Evolutionary conservation across 35 echinoderm and acorn worm species (phyloP).

Genomic region (Apostichopus japonicus): DNA sequence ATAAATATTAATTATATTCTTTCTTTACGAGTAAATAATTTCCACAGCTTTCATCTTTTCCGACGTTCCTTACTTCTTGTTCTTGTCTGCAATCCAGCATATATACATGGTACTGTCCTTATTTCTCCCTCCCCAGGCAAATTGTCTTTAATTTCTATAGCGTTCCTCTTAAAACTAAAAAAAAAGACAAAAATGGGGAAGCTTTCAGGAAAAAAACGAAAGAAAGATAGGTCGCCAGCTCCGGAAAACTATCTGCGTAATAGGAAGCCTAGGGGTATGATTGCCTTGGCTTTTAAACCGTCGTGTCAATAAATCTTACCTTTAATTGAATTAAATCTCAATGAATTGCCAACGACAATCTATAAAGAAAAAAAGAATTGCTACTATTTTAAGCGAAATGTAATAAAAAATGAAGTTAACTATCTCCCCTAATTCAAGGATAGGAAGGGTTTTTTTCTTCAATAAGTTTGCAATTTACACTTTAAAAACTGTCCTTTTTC

Average conservation of each 20-base stretch:
- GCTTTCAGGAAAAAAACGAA: neutral
- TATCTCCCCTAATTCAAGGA: neutral
- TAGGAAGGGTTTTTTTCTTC: too few relatives aligned
- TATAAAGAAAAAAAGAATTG: neutral
- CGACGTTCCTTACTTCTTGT: neutral
- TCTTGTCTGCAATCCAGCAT: neutral
- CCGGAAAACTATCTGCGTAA: constrained; percentile 4
- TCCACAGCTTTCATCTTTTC: neutral
- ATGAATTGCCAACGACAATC: neutral
- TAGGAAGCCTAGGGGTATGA: neutral
- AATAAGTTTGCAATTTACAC: too few relatives aligned
- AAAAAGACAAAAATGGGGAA: neutral
- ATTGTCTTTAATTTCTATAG: constrained; percentile 1
- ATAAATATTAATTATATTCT: neutral
- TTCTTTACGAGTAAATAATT: neutral
- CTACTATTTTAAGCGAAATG: constrained; percentile 1
- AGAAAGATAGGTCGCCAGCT: neutral
- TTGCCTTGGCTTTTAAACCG: neutral
- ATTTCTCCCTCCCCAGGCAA: neutral
- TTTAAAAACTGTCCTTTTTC: too few relatives aligned
- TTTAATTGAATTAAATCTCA: constrained; percentile 8
- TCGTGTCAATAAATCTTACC: neutral
- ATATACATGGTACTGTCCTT: neutral
- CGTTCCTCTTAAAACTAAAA: neutral
- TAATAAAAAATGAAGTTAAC: neutral